Base-by-base conservation (phyloP, 2,888 invertebrate genomes). In the Eristalis intricaria region DNA sequence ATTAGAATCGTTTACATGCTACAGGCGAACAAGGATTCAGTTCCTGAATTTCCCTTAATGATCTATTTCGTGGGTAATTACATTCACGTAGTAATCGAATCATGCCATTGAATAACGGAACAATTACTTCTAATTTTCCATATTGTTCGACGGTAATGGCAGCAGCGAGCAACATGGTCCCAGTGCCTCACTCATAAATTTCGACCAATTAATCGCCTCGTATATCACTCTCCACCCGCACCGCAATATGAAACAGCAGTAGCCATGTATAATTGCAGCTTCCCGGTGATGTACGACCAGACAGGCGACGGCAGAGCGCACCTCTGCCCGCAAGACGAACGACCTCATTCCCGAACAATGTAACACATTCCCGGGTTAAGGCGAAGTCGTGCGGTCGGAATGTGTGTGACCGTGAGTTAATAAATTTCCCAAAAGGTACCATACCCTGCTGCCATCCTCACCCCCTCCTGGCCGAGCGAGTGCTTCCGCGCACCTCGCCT, bases 301-400 rank as follows among this genome's bases (percentile, higher is more conserved):
- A 60, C 15, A 29, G 60, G 60, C 22, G 26, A 22, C 60, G 26
- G 60, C 19, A 50, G 60, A 26, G 60, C 11, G 60, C 26, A 26
- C 23, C 23, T 60, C 60, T 29, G 26, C 66, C 56, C 75, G 38
- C 63, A 75, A 63, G 40, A 65, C 64, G 50, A n/a, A 50, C 61
- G 40, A 63, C 68, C 7, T 63, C 13, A 19, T 43, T 32, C 61
- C 56, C 64, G 26, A 43, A 69, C 63, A 79, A 71, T 71, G 71
- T 66, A 66, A 73, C 68, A 50, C 50, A 70, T 66, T 64, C 29
- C 74, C 29, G 58, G 74, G 74, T 86, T 75, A 65, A 83, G 83
- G 78, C 83, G 74, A 86, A 75, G 74, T 86, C 86, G 78, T 86
- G 86, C 70, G 86, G 74, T 86, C 65, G 78, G 50, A 74, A 78